Conservation (phyloP, 2,797 vertebrate species). For the Pseudochirops corinnae region DNA sequence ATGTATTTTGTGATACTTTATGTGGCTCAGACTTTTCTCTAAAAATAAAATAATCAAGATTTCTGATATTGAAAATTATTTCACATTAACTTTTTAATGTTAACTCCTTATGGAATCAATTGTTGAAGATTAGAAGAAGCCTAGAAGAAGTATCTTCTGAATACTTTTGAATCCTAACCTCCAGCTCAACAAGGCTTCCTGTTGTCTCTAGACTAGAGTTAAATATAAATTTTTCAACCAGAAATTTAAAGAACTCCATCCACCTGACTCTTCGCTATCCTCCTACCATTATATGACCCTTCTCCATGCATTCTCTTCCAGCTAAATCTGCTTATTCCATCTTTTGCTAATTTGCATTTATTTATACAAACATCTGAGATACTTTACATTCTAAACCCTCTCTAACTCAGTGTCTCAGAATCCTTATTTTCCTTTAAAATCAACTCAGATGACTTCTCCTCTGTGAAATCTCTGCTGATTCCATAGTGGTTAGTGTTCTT, state of each 20-base stretch:
- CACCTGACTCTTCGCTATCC: not conserved
- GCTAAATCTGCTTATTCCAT: not conserved
- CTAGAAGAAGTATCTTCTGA: not conserved
- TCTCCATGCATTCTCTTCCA: not conserved
- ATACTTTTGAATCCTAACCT: not conserved
- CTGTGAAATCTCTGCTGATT: not conserved
- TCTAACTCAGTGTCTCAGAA: not conserved
- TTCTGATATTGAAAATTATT: not conserved
- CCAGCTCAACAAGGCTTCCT: not conserved
- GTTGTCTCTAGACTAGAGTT: not conserved
- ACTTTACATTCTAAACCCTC: not conserved
- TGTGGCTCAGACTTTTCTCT: not conserved
- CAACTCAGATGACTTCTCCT: not conserved
- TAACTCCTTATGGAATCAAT: not conserved
- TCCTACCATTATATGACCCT: not conserved
- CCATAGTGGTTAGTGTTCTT: not conserved
- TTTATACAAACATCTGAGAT: not conserved
- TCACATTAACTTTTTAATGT: not conserved
- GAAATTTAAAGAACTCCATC: not conserved
- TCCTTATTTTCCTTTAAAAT: not conserved
- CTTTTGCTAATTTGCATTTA: not conserved
- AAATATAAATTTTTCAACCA: not conserved
- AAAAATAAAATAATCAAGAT: not conserved
- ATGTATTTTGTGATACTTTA: not conserved
- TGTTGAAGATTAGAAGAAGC: not conserved